A percentile compares a stretch with the other conserved stretches of the same genome.
Evolutionary conservation across 2,888 invertebrate species (phyloP).

Genomic region (Andrena hattorfiana): DNA sequence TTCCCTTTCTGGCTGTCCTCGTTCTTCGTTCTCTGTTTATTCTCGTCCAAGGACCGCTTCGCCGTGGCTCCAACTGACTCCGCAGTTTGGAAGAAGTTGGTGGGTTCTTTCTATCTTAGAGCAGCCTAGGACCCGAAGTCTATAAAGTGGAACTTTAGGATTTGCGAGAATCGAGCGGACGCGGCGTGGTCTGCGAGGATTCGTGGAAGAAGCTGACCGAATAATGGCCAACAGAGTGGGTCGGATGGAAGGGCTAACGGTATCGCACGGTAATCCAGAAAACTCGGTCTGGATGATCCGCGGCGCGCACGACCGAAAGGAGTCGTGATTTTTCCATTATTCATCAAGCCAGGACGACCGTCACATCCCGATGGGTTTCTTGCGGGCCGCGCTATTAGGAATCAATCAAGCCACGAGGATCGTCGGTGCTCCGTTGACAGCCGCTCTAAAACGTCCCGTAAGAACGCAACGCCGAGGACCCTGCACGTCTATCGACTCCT

Average conservation of each 20-base stretch:
- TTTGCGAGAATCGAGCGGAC: background rate
- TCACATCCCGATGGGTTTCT: constrained; percentile 72
- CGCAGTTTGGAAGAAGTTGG: too few species aligned
- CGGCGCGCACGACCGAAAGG: constrained; percentile 35
- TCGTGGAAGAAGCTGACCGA: background rate
- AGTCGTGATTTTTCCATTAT: constrained; percentile 72
- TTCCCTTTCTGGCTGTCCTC: constrained; percentile 25
- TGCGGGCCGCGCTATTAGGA: constrained; percentile 68
- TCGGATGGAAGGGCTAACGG: constrained; percentile 52
- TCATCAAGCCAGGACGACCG: constrained; percentile 67
- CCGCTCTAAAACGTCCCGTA: constrained; percentile 45
- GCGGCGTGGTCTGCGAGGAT: background rate
- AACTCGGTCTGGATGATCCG: constrained; percentile 64
- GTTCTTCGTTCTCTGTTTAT: constrained; percentile 4
- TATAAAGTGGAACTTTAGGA: too few species aligned
- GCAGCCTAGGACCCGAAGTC: too few species aligned
- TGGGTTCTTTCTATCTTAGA: too few species aligned
- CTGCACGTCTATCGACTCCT: constrained; percentile 16
- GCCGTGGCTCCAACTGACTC: too few species aligned
- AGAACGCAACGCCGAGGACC: constrained; percentile 42
- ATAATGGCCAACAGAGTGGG: constrained; percentile 7
- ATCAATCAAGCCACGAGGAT: constrained; percentile 62
- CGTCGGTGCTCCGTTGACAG: constrained; percentile 54
- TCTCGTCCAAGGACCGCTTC: too few species aligned
- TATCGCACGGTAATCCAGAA: constrained; percentile 76